Conservation (phyloP, 2,113 vertebrate genomes). For the Stigmatopora argus region DNA sequence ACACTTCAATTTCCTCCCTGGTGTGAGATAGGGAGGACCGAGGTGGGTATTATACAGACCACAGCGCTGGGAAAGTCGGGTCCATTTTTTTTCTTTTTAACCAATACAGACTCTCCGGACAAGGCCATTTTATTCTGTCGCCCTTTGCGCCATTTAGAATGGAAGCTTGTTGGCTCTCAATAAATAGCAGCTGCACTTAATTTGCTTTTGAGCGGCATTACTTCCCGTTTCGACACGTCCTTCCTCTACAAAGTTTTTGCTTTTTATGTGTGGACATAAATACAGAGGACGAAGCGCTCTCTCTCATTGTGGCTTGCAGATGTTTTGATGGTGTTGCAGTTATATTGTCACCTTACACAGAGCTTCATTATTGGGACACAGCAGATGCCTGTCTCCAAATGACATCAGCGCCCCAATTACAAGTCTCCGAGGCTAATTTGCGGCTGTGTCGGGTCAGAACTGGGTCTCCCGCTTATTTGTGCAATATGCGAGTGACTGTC, state of each 20-base stretch:
- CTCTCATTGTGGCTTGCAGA: constrained; percentile 49
- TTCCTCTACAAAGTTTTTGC: constrained; percentile 28
- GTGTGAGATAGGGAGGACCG: constrained; percentile 62
- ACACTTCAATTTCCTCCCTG: constrained; percentile 69
- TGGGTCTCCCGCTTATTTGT: constrained; percentile 49
- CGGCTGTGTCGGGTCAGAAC: constrained; percentile 44
- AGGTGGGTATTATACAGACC: constrained; percentile 57
- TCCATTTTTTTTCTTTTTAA: constrained; percentile 41
- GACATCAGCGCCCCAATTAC: constrained; percentile 66
- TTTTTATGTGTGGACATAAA: constrained; percentile 29
- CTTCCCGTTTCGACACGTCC: constrained; percentile 30
- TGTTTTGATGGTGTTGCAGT: constrained; percentile 58
- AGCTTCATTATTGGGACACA: constrained; percentile 54
- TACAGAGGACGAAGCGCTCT: constrained; percentile 32
- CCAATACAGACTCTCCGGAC: constrained; percentile 30
- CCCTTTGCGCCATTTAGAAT: constrained; percentile 41
- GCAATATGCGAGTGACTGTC: constrained; percentile 36
- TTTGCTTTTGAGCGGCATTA: constrained; percentile 36
- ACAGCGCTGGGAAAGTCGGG: constrained; percentile 39
- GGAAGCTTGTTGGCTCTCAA: constrained; percentile 19
- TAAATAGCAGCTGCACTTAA: constrained; percentile 10
- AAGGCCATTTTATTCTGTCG: constrained; percentile 49
- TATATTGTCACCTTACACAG: constrained; percentile 62
- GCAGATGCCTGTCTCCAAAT: constrained; percentile 63
- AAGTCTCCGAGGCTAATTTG: constrained; percentile 62